Evolutionary conservation across 2,797 vertebrate species (phyloP).

Genomic region (Epinephelus coioides): DNA sequence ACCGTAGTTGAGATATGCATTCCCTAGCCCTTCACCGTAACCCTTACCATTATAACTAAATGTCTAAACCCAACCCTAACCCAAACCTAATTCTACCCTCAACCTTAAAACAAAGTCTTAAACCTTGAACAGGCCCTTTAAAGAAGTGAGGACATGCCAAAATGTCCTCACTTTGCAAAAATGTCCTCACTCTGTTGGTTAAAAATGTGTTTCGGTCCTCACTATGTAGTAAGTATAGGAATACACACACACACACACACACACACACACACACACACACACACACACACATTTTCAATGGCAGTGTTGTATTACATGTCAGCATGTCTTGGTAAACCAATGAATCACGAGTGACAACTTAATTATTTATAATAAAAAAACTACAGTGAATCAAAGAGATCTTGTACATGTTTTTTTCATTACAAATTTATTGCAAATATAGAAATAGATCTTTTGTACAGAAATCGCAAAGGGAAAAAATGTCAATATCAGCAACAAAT

Average conservation of each 20-base stretch:
- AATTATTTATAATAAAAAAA: slow-evolving; percentile 2
- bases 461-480: slow-evolving; percentile 82
- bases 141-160: no score
- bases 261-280: slow-evolving; percentile 10
- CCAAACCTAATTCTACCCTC: no score
- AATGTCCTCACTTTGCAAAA: no score
- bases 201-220: no score
- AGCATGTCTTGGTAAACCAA: background rate
- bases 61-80: no score
- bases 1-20: no score
- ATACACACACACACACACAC: slow-evolving; percentile 7
- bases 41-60: no score
- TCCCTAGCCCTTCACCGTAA: no score
- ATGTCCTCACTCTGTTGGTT: no score
- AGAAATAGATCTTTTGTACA: slow-evolving; percentile 91
- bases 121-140: no score
- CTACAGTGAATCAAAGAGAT: slow-evolving; percentile 39
- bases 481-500: slow-evolving; percentile 81
- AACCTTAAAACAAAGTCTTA: no score
- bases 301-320: background rate
- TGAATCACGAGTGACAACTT: background rate
- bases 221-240: background rate
- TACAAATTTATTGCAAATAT: slow-evolving; percentile 92
- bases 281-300: slow-evolving; percentile 8
- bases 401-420: slow-evolving; percentile 64